Conservation (phyloP, 2,888 invertebrate genomes). For the Axea sp. region DNA sequence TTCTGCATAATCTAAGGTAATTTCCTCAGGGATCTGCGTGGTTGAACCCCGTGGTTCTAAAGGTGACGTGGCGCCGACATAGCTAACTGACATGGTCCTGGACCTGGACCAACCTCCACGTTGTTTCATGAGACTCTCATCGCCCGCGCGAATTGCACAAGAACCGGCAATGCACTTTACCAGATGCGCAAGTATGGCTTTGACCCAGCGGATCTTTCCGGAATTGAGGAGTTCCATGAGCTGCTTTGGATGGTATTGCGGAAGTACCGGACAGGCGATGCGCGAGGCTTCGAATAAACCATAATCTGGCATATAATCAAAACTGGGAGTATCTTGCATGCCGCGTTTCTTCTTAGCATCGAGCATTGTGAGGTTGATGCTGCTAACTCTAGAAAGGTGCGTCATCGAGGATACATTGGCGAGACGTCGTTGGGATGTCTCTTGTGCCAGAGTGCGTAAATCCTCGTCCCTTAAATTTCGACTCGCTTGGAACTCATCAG, state of each 20-base stretch:
- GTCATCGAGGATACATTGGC: slow-evolving; percentile 89
- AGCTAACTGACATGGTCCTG: slow-evolving; percentile 93
- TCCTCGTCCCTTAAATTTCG: slow-evolving; percentile 87
- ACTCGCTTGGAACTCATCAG: slow-evolving; percentile 86
- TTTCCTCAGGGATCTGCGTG: slow-evolving; percentile 90
- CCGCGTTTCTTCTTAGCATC: slow-evolving; percentile 85
- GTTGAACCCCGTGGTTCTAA: slow-evolving; percentile 88
- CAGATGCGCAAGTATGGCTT: slow-evolving; percentile 97
- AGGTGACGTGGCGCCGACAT: slow-evolving; percentile 89
- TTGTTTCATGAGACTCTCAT: slow-evolving; percentile 78
- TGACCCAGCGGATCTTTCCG: slow-evolving; percentile 98
- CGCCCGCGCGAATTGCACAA: slow-evolving; percentile 80
- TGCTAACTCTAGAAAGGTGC: slow-evolving; percentile 89
- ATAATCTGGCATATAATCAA: slow-evolving; percentile 95
- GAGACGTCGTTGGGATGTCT: slow-evolving; percentile 84
- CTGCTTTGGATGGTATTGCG: slow-evolving; percentile 99
- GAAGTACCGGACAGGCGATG: slow-evolving; percentile 97
- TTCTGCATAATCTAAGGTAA: slow-evolving; percentile 95
- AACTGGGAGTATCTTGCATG: slow-evolving; percentile 79
- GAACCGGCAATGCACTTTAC: slow-evolving; percentile 86
- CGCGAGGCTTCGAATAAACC: slow-evolving; percentile 98
- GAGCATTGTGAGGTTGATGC: slow-evolving; percentile 89
- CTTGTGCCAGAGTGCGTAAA: slow-evolving; percentile 84
- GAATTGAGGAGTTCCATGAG: slow-evolving; percentile 98
- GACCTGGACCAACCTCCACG: slow-evolving; percentile 93